Percentiles rank a stretch among this genome's conserved stretches.
phyloP scores from a whole-genome alignment of 35 echinoderm and acorn worm genomes.

The Stichopus chloronotus region DNA sequence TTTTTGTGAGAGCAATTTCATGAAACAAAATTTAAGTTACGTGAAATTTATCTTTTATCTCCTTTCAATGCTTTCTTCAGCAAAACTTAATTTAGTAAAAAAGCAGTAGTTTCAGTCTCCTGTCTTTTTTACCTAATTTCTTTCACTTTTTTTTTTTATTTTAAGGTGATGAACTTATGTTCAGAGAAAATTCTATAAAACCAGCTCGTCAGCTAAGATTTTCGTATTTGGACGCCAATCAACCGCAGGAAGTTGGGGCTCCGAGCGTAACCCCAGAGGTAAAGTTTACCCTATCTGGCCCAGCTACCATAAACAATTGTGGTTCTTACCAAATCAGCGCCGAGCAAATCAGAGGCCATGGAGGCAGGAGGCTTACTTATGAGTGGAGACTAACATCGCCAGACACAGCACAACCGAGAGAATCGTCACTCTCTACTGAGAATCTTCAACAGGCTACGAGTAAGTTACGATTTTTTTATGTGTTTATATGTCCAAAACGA shows the following conservation, averaged over 20 bases:
- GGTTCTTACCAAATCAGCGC: constrained; percentile 20
- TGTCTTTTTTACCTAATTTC: no score
- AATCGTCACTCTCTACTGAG: not conserved
- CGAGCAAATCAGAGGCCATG: constrained; percentile 30
- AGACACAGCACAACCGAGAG: not conserved
- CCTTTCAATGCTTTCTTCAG: no score
- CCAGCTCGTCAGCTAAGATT: not conserved
- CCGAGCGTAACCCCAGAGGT: not conserved
- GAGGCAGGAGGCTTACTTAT: not conserved
- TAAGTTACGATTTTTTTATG: not conserved
- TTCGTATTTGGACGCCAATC: not conserved
- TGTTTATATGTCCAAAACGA: not conserved
- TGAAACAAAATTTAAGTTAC: no score
- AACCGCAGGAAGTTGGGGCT: not conserved
- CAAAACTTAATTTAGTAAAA: no score
- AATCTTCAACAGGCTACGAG: not conserved
- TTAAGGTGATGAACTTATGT: not conserved
- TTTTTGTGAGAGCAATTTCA: no score
- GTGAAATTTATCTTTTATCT: no score
- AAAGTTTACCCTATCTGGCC: constrained; percentile 8
- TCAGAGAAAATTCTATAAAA: constrained; percentile 16
- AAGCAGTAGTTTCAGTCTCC: no score
- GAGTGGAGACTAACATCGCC: not conserved
- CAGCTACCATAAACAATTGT: constrained; percentile 20
- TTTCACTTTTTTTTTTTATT: not conserved